Conservation (phyloP, 2,888 invertebrate genomes). For the Volucella inflata region DNA sequence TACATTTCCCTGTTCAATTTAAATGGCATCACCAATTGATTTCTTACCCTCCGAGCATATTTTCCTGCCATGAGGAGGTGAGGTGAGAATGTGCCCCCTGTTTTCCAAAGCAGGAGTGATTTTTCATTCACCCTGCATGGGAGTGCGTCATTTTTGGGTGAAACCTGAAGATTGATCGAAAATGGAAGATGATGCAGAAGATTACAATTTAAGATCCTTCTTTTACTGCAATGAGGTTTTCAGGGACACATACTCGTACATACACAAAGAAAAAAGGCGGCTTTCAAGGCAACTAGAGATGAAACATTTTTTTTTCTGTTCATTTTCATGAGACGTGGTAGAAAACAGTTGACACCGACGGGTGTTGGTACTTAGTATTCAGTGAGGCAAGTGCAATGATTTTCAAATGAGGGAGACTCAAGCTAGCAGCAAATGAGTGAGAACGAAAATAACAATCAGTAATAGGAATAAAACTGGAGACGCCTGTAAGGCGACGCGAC, state of each 20-base stretch:
- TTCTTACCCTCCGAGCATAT: background rate
- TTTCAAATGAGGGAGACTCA: slow-evolving; percentile 31
- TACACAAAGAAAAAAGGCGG: background rate
- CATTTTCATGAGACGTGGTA: background rate
- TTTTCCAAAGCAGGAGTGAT: slow-evolving; percentile 25
- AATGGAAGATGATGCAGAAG: background rate
- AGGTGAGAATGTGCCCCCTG: slow-evolving; percentile 2
- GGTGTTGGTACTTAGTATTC: slow-evolving; percentile 44
- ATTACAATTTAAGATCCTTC: slow-evolving; percentile 4
- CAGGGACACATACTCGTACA: background rate
- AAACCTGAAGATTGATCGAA: slow-evolving; percentile 7
- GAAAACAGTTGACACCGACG: slow-evolving; percentile 43
- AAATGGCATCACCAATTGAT: slow-evolving; percentile 51
- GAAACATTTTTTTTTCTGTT: background rate
- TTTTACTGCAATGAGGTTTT: background rate
- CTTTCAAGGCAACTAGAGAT: background rate
- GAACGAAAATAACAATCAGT: background rate
- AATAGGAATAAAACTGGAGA: slow-evolving; percentile 20
- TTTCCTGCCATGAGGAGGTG: background rate
- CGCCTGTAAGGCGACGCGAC: slow-evolving; percentile 29
- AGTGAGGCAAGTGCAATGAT: slow-evolving; percentile 50
- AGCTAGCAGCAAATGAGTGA: slow-evolving; percentile 21
- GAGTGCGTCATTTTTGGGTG: slow-evolving; percentile 26
- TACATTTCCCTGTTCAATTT: slow-evolving; percentile 38
- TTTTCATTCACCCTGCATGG: background rate